A percentile compares a stretch with the other conserved stretches of the same genome.
Evolutionary conservation across 2,797 vertebrate species (phyloP).

Genomic region (Sebastes itinus): DNA sequence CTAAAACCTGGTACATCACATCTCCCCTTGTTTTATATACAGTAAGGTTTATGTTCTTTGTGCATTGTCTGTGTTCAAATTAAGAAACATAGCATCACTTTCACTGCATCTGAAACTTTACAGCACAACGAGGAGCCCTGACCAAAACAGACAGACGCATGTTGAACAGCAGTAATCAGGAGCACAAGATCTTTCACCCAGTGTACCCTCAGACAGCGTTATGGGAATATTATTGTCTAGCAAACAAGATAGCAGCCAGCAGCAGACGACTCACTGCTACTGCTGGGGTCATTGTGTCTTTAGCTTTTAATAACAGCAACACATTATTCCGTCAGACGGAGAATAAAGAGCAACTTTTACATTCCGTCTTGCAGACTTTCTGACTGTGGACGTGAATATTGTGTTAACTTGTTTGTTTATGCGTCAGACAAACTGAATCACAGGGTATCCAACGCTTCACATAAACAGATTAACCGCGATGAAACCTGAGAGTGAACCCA

Average conservation of each 20-base stretch:
- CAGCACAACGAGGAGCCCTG: background rate
- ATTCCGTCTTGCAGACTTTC: no score
- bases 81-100: background rate
- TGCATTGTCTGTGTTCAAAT: no score
- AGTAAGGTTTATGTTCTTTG: no score
- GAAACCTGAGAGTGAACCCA: background rate
- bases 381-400: background rate
- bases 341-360: background rate
- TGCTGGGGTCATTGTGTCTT: background rate
- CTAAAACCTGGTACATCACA: background rate
- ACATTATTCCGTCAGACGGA: background rate
- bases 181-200: background rate
- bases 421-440: background rate
- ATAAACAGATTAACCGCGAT: background rate
- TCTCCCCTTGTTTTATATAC: background rate
- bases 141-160: background rate
- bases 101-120: background rate
- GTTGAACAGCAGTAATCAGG: background rate
- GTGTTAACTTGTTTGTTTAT: no score
- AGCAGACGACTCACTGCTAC: background rate
- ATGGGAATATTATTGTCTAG: background rate
- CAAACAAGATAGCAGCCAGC: background rate
- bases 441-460: background rate
- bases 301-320: background rate
- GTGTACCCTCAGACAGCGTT: background rate